Evolutionary conservation across 2,888 invertebrate species (phyloP).

Genomic region (Eristalis pertinax): DNA sequence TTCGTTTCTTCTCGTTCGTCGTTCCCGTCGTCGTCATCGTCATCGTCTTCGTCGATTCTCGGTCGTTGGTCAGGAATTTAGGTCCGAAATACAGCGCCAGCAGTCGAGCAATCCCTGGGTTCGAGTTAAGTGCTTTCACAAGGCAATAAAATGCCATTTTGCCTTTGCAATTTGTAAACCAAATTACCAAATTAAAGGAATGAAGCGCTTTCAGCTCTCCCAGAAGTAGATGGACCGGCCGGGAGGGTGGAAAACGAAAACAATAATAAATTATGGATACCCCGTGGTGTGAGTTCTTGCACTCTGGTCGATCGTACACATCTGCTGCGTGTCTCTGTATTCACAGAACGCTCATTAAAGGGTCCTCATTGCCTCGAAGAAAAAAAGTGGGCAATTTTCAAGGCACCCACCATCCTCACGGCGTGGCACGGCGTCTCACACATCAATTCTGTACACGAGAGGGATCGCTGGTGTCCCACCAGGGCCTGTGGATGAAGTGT

Average conservation of each 20-base stretch:
- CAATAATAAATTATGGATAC: constrained; percentile 67
- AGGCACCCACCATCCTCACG: neutral
- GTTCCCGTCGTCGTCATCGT: neutral
- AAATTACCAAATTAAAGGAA: constrained; percentile 70
- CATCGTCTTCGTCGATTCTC: constrained; percentile 25
- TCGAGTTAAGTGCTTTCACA: constrained; percentile 71
- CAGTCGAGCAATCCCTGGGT: constrained; percentile 59
- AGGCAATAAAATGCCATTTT: constrained; percentile 70
- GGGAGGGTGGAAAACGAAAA: constrained; percentile 32
- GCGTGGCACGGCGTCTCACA: neutral
- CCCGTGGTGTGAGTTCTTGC: constrained; percentile 37
- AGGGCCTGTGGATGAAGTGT: neutral
- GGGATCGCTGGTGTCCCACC: neutral
- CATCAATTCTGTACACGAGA: neutral
- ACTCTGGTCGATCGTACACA: constrained; percentile 44
- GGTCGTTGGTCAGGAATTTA: constrained; percentile 44
- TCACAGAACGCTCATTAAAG: constrained; percentile 46
- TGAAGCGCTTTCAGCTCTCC: constrained; percentile 42
- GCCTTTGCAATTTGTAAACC: constrained; percentile 70
- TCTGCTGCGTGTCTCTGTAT: constrained; percentile 33
- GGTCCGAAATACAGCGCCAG: constrained; percentile 56
- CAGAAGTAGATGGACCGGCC: neutral
- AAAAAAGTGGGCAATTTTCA: constrained; percentile 16
- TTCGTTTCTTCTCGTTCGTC: neutral
- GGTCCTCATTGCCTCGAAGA: constrained; percentile 3